A percentile compares a stretch with the other conserved stretches of the same genome.
phyloP scores from a whole-genome alignment of 1,140 invertebrate species.

The Rhyzopertha dominica region DNA sequence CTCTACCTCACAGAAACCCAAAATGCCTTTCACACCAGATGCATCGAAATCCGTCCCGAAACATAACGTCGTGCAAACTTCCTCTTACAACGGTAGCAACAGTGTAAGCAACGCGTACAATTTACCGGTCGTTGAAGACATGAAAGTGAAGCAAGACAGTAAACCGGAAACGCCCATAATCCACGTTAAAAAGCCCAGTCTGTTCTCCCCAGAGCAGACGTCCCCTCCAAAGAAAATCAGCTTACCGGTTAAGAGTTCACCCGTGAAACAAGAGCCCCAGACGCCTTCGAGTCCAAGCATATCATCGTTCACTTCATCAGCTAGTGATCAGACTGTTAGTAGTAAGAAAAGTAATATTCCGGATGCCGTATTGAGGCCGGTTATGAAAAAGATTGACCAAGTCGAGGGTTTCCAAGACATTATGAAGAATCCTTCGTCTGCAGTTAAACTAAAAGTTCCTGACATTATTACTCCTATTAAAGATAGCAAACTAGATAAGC shows the following conservation, averaged over 20 bases:
- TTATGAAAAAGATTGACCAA: slow-evolving; percentile 45
- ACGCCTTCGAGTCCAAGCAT: slow-evolving; percentile 38
- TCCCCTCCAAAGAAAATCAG: slow-evolving; percentile 35
- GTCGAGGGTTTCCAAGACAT: slow-evolving; percentile 46
- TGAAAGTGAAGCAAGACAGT: slow-evolving; percentile 1
- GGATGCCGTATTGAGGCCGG: slow-evolving; percentile 43
- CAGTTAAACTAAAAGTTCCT: slow-evolving; percentile 29
- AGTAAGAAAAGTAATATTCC: slow-evolving; percentile 38
- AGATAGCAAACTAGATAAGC: no score
- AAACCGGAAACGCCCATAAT: slow-evolving; percentile 2
- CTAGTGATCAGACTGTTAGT: slow-evolving; percentile 15
- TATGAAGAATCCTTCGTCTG: slow-evolving; percentile 38
- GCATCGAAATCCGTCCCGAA: slow-evolving; percentile 40
- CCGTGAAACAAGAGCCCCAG: slow-evolving; percentile 26
- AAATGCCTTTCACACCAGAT: slow-evolving; percentile 37
- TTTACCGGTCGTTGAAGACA: slow-evolving; percentile 4
- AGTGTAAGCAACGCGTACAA: slow-evolving; percentile 16
- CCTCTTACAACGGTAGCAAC: slow-evolving; percentile 26
- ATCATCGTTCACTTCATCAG: slow-evolving; percentile 35
- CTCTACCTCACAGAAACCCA: slow-evolving; percentile 41
- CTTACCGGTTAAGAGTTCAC: slow-evolving; percentile 29
- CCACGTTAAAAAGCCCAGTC: slow-evolving; percentile 38
- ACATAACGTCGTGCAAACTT: slow-evolving; percentile 11
- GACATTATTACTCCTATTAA: slow-evolving; percentile 28
- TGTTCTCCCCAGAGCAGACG: slow-evolving; percentile 53